These are phyloP conservation scores for Coturnix japonica DNA, from an alignment of 2,113 vertebrate species.

Conservation along the genomic window DNA sequence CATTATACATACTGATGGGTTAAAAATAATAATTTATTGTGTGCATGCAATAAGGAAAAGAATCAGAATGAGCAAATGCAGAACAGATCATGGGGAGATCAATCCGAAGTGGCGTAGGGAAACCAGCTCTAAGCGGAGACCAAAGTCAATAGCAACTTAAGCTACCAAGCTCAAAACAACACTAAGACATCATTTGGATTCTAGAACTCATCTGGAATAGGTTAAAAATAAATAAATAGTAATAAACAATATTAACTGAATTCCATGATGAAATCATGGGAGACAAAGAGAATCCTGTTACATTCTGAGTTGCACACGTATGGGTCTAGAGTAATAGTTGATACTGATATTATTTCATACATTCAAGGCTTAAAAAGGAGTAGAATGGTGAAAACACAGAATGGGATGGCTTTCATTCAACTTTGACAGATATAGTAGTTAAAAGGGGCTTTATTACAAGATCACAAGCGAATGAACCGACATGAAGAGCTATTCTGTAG, in stretches of 20 bases:
- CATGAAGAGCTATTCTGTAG: not conserved
- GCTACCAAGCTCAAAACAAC: not conserved
- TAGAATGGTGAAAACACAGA: not conserved
- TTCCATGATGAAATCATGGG: not conserved
- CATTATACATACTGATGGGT: not conserved
- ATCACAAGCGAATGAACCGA: not conserved
- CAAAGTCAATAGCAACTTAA: not conserved
- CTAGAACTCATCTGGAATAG: not conserved
- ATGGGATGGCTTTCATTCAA: not conserved
- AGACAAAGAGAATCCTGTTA: not conserved
- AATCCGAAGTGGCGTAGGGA: not conserved
- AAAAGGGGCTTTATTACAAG: slow-evolving; percentile 27
- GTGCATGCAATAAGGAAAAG: not conserved
- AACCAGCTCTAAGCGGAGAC: not conserved
- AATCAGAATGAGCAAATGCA: not conserved
- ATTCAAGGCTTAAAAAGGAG: not conserved
- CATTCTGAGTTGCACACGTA: not conserved
- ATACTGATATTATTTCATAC: not conserved
- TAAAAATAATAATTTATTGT: not conserved
- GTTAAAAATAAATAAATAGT: not conserved
- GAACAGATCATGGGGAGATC: not conserved
- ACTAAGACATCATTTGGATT: not conserved
- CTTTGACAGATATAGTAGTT: slow-evolving; percentile 16
- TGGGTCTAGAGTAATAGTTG: not conserved
- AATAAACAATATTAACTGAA: not conserved